Base-by-base conservation (phyloP, 2,888 invertebrate species). In the Cordilura impudica region DNA sequence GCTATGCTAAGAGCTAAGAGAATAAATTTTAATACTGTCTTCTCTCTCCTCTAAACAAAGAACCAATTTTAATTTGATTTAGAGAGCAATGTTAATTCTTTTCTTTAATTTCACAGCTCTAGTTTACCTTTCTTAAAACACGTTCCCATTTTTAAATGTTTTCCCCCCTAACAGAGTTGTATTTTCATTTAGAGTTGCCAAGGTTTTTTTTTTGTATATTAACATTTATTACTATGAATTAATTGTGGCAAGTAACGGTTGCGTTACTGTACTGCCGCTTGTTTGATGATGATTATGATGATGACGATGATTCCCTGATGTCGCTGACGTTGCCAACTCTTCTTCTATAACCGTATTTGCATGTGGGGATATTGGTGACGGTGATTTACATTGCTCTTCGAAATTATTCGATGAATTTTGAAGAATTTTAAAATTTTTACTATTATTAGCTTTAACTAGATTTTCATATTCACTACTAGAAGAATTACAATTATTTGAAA, bases 221-320 rank as follows among this genome's bases (percentile, higher is more conserved):
- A 4, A 18, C 31, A 47, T 26, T 75, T 61, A 58, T 47, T 67
- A 65, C 73, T 81, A 81, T 49, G 87, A 86, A 84, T 89, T 88
- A 54, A 89, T 89, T 83, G 86, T 88, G 26, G 86, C 85, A 81
- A 89, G 74, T 53, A 89, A 83, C 21, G 89, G 89, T 75, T 89
- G 89, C 10, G 88, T 88, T 1, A 87, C 88, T 5, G 60, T 60
- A 66, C 65, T 67, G 7, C 49, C 21, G 19, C 23, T 6, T 10
- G 54, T 12, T 29, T 18, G 31, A 31, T 56, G 69, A 58, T 69
- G 49, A 14, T 71, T 67, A 45, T 70, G 65, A 39, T 66, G 65
- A 39, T 66, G 78, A 0, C 12, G 35, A 39, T 39, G 35, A 63
- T 71, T 82, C 78, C 35, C 83, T 81, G 70, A 49, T 51, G 67